Evolutionary conservation across 2,797 vertebrate genomes (phyloP), one percentile per base, ranked within the genome.

Genomic region (Rhabdomys pumilio): DNA sequence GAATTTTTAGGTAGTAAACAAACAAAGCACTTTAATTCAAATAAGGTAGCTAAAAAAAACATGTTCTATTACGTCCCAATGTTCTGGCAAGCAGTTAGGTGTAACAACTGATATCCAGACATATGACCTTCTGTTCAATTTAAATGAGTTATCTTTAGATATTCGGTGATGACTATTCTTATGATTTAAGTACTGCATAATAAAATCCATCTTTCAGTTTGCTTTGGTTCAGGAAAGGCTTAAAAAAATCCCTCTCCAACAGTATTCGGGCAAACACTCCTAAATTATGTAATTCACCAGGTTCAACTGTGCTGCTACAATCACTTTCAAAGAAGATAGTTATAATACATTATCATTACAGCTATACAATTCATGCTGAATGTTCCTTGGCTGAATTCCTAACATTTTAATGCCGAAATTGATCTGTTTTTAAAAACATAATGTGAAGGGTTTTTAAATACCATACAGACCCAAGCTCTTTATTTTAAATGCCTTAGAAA

Each of bases 341-440:
- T 98, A 97, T 97, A 97, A 98, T 95, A 97, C 83, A 97, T 98
- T 98, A 98, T 98, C 97, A 98, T 98, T 97, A 98, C 34, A 98
- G 94, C 95, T 98, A 97, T 97, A 98, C 91, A 98, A 98, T 92
- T 91, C 91, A 96, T 98, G 95, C 0, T 97, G 96, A 98, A 97
- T 98, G 98, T 98, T 98, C 94, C 94, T 98, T 98, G 98, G 98
- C 96, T 98, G 97, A 97, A 98, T 98, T 98, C 97, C 97, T 98
- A 98, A 98, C 96, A 98, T 96, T 98, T 98, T 98, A 98, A 98
- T 98, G 97, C 90, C 98, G 97, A 98, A 98, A 98, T 97, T 98
- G 98, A 98, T 98, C 97, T 98, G 98, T 98, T 98, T 98, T 98
- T 97, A 98, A 98, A 98, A 98, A 98, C 97, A 98, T 97, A 96